Percentiles rank a stretch among this genome's conserved stretches.
Evolutionary conservation across 2,797 vertebrate species (phyloP).

Genomic region (Tauraco hartlaubi): DNA sequence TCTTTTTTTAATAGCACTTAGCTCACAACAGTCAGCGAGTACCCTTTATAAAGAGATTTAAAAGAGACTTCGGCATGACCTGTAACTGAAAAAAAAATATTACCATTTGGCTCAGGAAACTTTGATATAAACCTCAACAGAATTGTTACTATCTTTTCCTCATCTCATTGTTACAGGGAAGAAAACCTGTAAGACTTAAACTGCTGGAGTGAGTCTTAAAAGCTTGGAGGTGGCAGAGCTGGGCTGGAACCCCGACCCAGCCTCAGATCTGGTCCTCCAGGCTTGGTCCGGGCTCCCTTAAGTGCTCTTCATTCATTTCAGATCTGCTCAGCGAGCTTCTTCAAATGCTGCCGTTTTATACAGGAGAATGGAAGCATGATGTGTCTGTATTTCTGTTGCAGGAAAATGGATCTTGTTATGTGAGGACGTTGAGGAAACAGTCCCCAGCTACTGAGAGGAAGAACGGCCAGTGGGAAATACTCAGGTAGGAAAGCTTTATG

Average conservation of each 20-base stretch:
- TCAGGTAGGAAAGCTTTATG: conserved; percentile 59
- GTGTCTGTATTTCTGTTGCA: conserved; percentile 48
- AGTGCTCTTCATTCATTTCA: neutral
- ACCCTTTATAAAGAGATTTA: conserved; percentile 1
- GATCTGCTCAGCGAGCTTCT: neutral
- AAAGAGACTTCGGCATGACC: neutral
- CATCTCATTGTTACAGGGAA: neutral
- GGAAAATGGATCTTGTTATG: conserved; percentile 70
- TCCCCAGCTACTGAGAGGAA: conserved; percentile 19
- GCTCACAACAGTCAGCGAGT: neutral
- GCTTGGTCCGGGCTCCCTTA: neutral
- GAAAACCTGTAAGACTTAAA: neutral
- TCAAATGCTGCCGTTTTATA: neutral
- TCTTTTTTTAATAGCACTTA: neutral
- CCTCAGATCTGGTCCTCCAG: neutral
- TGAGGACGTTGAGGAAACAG: neutral
- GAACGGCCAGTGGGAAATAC: neutral
- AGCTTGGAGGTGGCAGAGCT: neutral
- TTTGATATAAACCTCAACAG: neutral
- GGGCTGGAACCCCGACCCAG: neutral
- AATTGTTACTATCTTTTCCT: neutral
- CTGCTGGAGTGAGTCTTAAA: neutral
- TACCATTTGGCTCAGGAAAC: neutral
- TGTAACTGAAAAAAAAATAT: neutral
- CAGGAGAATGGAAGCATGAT: neutral